Evolutionary conservation across 2,797 vertebrate species (phyloP), one percentile per base, ranked within the genome.

Genomic region (Triplophysa bombifrons): DNA sequence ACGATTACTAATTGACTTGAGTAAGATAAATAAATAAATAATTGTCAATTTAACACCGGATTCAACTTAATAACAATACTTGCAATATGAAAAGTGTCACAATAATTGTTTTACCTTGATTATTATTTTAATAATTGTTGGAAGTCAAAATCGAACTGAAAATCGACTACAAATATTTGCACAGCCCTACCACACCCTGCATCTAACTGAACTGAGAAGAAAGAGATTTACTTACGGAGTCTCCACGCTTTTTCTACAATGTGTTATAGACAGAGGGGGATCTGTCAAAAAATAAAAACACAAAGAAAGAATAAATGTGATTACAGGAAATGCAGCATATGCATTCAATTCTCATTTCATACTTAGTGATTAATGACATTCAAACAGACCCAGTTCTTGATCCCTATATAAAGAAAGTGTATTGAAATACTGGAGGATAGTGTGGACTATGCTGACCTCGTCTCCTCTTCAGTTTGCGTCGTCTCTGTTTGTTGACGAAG

Each of bases 401-500:
- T 51, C 4, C 3, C 14, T 51, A 51, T 51, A 19, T 2, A 20
- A 55, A 55, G 2, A n/a, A 20, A 20, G 53, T 55, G 17, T 20
- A 20, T 27, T 65, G 25, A 61, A 30, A 74, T 44, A 71, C 34
- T 51, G 63, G 27, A 67, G 63, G 50, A 46, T 27, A n/a, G 63
- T 41, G n/a, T 41, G 64, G 19, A 53, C 2, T 64, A 2, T 16
- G 3, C 93, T 94, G 88, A 98, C 98, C 97, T 96, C 95, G 95
- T 91, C 97, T 98, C 87, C 95, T 95, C 90, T 98, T 99, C 77
- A 98, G 94, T 85, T 98, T 99, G 85, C 96, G 94, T 65, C 96
- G 94, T 83, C 97, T 95, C 91, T 99, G 97, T 91, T 97, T 97
- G 92, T 99, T 99, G 91, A 99, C 97, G 11, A 99, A 98, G 92